Conservation (phyloP, 2,797 vertebrate genomes). For the Phaenicophaeus curvirostris region DNA sequence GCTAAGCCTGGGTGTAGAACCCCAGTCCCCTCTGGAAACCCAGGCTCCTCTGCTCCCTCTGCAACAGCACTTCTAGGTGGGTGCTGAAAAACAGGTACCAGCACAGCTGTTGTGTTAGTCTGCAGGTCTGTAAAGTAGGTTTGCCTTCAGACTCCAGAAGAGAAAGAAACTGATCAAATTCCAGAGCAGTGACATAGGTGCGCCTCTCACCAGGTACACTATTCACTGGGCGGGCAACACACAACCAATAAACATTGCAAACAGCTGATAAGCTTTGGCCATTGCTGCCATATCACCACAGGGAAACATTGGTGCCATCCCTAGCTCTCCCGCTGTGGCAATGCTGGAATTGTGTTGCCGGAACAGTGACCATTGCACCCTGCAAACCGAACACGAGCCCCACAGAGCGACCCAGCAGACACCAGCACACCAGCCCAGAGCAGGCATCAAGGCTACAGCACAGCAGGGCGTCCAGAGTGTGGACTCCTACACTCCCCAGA, state of each 20-base stretch:
- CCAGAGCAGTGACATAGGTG: neutral
- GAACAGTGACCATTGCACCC: neutral
- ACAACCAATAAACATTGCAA: slow-evolving; percentile 2
- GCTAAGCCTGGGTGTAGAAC: neutral
- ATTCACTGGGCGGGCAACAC: neutral
- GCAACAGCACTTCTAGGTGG: neutral
- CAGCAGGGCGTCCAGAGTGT: rapidly evolving
- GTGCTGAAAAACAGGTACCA: slow-evolving; percentile 68
- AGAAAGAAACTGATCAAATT: slow-evolving; percentile 61
- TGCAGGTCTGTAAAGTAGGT: slow-evolving; percentile 68
- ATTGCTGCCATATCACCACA: neutral
- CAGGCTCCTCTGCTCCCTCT: neutral
- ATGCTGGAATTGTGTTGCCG: rapidly evolving
- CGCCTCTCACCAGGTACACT: slow-evolving; percentile 19
- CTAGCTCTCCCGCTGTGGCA: rapidly evolving
- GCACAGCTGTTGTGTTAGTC: slow-evolving; percentile 41
- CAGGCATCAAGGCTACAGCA: neutral
- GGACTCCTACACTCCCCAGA: neutral
- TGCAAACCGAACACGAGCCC: neutral
- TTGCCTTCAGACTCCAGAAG: slow-evolving; percentile 68
- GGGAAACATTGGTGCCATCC: neutral
- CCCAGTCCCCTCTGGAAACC: neutral
- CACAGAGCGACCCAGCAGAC: rapidly evolving
- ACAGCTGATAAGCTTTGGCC: neutral
- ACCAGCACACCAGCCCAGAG: neutral